phyloP scores from a whole-genome alignment of 1,140 invertebrate species.

The Linepithema humile region DNA sequence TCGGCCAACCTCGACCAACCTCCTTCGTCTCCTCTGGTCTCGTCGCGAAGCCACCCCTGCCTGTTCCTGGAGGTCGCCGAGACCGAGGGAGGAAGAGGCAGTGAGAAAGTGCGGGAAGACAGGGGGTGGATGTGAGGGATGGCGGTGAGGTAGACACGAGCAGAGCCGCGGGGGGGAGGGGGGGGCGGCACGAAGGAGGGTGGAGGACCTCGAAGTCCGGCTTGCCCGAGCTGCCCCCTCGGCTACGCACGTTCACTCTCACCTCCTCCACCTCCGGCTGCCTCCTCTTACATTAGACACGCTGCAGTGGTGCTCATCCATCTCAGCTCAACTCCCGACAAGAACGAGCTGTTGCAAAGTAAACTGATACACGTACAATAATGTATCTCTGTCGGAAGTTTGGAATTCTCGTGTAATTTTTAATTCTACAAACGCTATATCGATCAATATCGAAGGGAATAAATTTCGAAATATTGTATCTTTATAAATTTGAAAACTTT shows the following conservation, averaged over 20 bases:
- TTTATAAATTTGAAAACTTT: no score
- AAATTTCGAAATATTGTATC: no score
- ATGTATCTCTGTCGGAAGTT: no score
- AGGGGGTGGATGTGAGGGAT: conserved; percentile 38
- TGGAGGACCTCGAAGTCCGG: conserved; percentile 77
- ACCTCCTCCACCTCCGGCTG: conserved; percentile 69
- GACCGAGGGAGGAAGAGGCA: conserved; percentile 48
- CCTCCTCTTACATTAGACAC: conserved; percentile 75
- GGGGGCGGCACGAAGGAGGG: conserved; percentile 60
- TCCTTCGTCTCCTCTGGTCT: conserved; percentile 75
- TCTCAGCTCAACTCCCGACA: neutral
- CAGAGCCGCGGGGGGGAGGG: no score
- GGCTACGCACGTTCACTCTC: conserved; percentile 79
- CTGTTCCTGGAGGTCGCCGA: conserved; percentile 75
- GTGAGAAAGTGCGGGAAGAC: conserved; percentile 64
- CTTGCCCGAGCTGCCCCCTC: conserved; percentile 76
- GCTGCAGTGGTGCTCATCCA: conserved; percentile 70
- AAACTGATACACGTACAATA: no score
- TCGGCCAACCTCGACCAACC: conserved; percentile 76
- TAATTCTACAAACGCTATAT: no score
- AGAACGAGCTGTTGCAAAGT: neutral
- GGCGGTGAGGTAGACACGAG: conserved; percentile 46
- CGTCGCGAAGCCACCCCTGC: conserved; percentile 78
- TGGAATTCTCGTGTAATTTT: no score
- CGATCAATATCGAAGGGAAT: no score